phyloP scores from a whole-genome alignment of 2,888 invertebrate genomes.

The Drosophila antonietae region DNA sequence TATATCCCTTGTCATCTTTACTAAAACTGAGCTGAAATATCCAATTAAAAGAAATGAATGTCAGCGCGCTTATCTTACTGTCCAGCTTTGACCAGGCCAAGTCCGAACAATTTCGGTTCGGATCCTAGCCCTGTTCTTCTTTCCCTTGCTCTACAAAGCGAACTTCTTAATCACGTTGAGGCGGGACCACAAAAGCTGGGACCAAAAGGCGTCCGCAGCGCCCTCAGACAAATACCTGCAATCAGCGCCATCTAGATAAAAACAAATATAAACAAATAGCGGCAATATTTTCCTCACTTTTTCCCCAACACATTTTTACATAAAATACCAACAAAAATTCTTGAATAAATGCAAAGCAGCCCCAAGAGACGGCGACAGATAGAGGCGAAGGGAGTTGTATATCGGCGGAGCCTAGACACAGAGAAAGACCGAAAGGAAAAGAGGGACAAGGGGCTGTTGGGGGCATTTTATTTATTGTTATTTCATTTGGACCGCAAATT shows the following conservation, averaged over 20 bases:
- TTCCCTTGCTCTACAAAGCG: constrained; percentile 11
- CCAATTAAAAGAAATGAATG: constrained; percentile 28
- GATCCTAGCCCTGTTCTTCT: constrained; percentile 3
- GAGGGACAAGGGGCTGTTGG: constrained; percentile 30
- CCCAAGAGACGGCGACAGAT: constrained; percentile 13
- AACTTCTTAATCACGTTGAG: constrained; percentile 58
- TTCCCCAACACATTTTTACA: constrained; percentile 63
- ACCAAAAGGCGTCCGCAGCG: constrained; percentile 31
- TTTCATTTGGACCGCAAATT: constrained; percentile 79
- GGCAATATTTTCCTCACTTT: constrained; percentile 25
- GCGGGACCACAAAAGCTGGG: constrained; percentile 20
- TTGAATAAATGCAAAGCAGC: constrained; percentile 48
- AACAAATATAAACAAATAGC: constrained; percentile 78
- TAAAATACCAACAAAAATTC: constrained; percentile 63
- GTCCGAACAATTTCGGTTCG: neutral
- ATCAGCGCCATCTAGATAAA: constrained; percentile 79
- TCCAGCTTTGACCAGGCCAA: constrained; percentile 23
- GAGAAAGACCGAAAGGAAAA: neutral
- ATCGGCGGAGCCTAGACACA: neutral
- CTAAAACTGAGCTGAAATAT: neutral
- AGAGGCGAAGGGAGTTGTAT: neutral
- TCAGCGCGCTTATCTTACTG: constrained; percentile 33
- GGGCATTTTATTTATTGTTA: constrained; percentile 79
- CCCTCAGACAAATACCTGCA: constrained; percentile 74
- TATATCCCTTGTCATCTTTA: neutral